A percentile compares a stretch with the other conserved stretches of the same genome.
phyloP scores from a whole-genome alignment of 1,140 invertebrate species.

The Papilio machaon region DNA sequence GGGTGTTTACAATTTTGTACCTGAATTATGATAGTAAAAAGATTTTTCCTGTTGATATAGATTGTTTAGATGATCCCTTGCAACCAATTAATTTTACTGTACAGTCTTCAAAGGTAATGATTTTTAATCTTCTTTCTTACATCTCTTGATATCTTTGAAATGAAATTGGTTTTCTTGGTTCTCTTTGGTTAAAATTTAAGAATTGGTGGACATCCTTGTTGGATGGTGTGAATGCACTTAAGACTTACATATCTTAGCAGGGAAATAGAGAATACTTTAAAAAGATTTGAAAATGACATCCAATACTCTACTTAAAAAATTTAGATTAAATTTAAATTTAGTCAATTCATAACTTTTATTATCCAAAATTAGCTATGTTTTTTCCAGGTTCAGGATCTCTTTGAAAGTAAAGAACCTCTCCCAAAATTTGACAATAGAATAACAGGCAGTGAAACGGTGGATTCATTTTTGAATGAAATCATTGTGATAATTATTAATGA shows the following conservation, averaged over 20 bases:
- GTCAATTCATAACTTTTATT: too few species aligned
- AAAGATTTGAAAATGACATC: too few species aligned
- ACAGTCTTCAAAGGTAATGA: conserved; percentile 67
- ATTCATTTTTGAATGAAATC: conserved; percentile 82
- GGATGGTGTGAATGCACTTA: too few species aligned
- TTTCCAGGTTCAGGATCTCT: conserved; percentile 66
- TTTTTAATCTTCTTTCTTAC: not conserved
- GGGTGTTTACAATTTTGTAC: conserved; percentile 67
- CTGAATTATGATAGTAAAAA: conserved; percentile 71
- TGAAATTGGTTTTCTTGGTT: too few species aligned
- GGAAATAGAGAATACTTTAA: too few species aligned
- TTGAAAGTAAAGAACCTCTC: conserved; percentile 56
- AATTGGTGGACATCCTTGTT: too few species aligned
- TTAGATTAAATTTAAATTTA: too few species aligned
- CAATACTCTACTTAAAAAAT: too few species aligned
- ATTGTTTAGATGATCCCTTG: conserved; percentile 71
- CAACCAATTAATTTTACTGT: conserved; percentile 72
- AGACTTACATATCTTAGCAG: too few species aligned
- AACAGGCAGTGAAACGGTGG: conserved; percentile 77
- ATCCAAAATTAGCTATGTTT: not conserved
- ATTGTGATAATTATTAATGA: conserved; percentile 89
- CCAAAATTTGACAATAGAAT: conserved; percentile 74
- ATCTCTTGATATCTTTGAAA: not conserved
- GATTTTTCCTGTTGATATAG: conserved; percentile 68
- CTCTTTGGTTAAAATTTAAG: too few species aligned